Evolutionary conservation across 2,113 vertebrate species (phyloP).

Genomic region (Crotalus tigris): DNA sequence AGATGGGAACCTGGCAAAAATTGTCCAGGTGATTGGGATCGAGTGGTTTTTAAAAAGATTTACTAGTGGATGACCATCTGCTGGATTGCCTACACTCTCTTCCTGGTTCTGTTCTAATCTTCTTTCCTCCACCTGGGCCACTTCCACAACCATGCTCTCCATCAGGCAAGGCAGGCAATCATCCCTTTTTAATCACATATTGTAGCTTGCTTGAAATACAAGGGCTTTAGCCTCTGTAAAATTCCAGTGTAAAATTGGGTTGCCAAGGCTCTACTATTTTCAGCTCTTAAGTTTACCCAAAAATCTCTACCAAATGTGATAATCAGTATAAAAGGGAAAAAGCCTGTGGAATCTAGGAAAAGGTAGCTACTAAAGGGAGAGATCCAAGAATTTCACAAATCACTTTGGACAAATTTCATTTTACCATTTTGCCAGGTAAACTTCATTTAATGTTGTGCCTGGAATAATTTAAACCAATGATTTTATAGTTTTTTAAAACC

Average conservation of each 20-base stretch:
- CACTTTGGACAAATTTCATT: background rate
- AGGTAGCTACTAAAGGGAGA: background rate
- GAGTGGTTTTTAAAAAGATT: background rate
- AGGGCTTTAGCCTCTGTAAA: background rate
- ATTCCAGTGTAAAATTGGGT: background rate
- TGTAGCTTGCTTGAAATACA: background rate
- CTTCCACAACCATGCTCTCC: background rate
- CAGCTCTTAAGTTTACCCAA: background rate
- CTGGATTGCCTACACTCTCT: background rate
- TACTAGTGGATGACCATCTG: background rate
- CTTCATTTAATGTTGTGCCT: background rate
- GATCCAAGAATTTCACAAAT: background rate
- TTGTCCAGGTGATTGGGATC: background rate
- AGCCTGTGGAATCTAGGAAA: background rate
- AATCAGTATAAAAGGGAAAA: background rate
- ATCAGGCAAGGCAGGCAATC: background rate
- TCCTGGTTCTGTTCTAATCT: background rate
- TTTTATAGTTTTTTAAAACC: background rate
- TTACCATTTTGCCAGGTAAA: background rate
- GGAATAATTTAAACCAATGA: background rate
- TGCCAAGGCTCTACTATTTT: background rate
- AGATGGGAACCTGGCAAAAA: background rate
- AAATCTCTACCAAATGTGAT: background rate
- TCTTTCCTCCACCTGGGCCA: background rate
- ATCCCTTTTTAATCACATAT: background rate